These are phyloP conservation scores for Mellilla xanthometata DNA, from an alignment of 2,888 invertebrate species.

Conservation along the genomic window DNA sequence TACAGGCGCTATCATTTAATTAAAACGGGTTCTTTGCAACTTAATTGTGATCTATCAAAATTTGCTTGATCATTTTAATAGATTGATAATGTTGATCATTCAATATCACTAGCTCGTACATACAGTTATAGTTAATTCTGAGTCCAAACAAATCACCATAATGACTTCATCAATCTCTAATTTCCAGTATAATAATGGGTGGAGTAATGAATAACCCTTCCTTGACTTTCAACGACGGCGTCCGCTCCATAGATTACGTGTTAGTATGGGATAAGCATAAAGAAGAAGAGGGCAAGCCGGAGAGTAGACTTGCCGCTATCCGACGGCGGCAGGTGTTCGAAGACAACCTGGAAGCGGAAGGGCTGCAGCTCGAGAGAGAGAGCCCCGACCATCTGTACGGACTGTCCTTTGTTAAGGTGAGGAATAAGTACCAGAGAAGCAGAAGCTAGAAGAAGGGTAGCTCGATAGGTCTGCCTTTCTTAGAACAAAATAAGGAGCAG, in stretches of 20 bases:
- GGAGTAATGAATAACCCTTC: conserved; percentile 76
- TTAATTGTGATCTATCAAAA: too few species aligned
- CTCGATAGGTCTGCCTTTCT: too few species aligned
- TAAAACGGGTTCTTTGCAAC: too few species aligned
- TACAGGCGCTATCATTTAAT: too few species aligned
- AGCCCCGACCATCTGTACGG: conserved; percentile 83
- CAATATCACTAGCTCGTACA: too few species aligned
- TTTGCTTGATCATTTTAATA: too few species aligned
- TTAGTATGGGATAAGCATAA: conserved; percentile 87
- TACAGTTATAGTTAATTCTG: not conserved
- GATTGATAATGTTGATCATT: too few species aligned
- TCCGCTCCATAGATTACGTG: conserved; percentile 89
- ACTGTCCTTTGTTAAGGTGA: conserved; percentile 89
- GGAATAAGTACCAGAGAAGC: too few species aligned
- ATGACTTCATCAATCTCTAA: too few species aligned
- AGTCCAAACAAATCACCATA: too few species aligned
- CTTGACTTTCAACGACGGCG: conserved; percentile 87
- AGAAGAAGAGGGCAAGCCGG: conserved; percentile 71
- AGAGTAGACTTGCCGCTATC: conserved; percentile 44
- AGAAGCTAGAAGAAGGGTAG: too few species aligned
- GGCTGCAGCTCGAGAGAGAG: conserved; percentile 88
- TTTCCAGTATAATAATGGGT: conserved; percentile 66
- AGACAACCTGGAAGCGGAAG: conserved; percentile 87
- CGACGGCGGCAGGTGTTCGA: conserved; percentile 85
- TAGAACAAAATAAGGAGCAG: too few species aligned